These are phyloP conservation scores for Gasterosteus aculeatus DNA, from an alignment of 2,113 vertebrate genomes.

Conservation along the genomic window DNA sequence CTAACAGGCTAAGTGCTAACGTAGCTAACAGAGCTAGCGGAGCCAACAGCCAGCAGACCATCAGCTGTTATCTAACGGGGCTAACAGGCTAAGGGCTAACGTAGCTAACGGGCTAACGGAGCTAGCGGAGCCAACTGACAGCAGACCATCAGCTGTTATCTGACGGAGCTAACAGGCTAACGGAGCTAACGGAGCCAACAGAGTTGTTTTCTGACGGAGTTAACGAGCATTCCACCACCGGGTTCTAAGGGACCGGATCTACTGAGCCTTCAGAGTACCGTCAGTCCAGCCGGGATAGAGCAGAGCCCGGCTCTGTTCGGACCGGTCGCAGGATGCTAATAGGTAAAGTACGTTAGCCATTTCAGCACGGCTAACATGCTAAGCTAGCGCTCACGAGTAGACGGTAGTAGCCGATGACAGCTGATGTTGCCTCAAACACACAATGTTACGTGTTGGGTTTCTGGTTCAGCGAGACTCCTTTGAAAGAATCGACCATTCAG, in stretches of 20 bases:
- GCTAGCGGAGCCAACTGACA: too few species aligned
- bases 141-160: constrained; percentile 16
- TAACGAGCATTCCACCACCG: too few species aligned
- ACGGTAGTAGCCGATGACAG: neutral
- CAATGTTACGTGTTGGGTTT: too few species aligned
- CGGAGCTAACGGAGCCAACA: neutral
- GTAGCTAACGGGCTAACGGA: too few species aligned
- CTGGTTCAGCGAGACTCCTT: too few species aligned
- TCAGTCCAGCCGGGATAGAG: neutral
- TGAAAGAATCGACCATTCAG: too few species aligned
- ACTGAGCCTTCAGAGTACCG: neutral
- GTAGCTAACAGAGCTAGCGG: too few species aligned
- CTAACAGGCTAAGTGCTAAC: constrained; percentile 21
- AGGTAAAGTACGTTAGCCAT: neutral
- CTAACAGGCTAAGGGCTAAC: constrained; percentile 21
- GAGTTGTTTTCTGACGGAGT: too few species aligned
- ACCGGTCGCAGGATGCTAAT: neutral
- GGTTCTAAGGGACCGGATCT: neutral
- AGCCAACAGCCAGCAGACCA: neutral
- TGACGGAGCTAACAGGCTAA: constrained; percentile 16
- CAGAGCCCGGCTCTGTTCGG: neutral
- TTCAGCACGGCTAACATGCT: neutral
- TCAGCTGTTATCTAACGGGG: constrained; percentile 18
- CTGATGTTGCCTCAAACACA: too few species aligned
- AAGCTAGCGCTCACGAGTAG: neutral